Conservation (phyloP, 1,140 invertebrate genomes). For the Drosophila mayri region DNA sequence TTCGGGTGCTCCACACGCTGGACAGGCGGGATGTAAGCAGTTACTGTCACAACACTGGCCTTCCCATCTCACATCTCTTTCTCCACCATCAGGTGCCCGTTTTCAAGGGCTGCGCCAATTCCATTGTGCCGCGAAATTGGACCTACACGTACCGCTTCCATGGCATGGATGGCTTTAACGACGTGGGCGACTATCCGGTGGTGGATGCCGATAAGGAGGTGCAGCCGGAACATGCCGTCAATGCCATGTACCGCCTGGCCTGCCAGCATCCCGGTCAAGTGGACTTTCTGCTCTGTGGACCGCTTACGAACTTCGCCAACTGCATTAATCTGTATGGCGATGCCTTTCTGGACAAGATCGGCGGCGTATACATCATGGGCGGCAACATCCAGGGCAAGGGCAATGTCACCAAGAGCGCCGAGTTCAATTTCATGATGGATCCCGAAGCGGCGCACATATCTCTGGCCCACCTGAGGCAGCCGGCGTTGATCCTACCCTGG, state of each 20-base stretch:
- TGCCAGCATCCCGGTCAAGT: conserved; percentile 45
- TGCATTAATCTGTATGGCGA: conserved; percentile 89
- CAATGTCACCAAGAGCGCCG: conserved; percentile 88
- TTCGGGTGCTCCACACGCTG: conserved; percentile 86
- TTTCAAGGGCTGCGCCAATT: conserved; percentile 86
- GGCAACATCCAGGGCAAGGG: conserved; percentile 90
- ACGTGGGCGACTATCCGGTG: conserved; percentile 65
- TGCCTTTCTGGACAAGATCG: conserved; percentile 87
- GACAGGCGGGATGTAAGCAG: conserved; percentile 86
- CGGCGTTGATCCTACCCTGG: conserved; percentile 88
- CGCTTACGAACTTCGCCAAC: conserved; percentile 91
- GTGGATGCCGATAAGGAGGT: conserved; percentile 20
- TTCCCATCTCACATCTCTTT: too few relatives aligned
- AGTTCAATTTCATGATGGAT: conserved; percentile 92
- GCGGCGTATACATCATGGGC: conserved; percentile 90
- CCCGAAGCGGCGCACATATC: conserved; percentile 91
- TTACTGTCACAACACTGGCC: neutral
- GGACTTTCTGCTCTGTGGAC: conserved; percentile 85
- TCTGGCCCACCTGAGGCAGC: conserved; percentile 86
- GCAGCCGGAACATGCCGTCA: conserved; percentile 56
- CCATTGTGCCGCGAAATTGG: conserved; percentile 56
- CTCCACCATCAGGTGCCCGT: conserved; percentile 87
- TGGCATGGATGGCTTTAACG: conserved; percentile 89
- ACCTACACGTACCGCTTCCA: conserved; percentile 26
- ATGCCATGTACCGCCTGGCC: conserved; percentile 85